Evolutionary conservation across 2,888 invertebrate genomes (phyloP).

Genomic region (Alloscopus bannaensis): DNA sequence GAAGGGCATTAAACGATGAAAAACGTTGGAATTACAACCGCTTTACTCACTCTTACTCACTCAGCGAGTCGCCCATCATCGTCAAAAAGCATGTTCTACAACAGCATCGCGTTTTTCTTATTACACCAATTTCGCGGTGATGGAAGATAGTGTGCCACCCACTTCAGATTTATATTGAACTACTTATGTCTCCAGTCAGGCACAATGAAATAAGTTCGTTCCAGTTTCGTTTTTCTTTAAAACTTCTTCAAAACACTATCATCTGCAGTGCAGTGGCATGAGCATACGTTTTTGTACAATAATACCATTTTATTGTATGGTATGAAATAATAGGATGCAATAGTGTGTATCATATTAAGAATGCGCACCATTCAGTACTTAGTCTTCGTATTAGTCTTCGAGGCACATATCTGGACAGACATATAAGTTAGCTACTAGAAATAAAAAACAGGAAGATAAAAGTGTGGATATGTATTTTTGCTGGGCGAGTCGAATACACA

Average conservation of each 20-base stretch:
- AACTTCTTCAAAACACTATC: conserved; percentile 48
- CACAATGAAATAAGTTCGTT: conserved; percentile 61
- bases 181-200: conserved; percentile 57
- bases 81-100: conserved; percentile 48
- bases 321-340: background rate
- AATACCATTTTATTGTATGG: background rate
- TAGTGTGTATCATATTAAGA: background rate
- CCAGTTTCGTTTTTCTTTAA: conserved; percentile 55
- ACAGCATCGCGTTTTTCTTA: conserved; percentile 38
- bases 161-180: conserved; percentile 56
- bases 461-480: no score
- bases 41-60: conserved; percentile 17
- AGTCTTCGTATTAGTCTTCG: no score
- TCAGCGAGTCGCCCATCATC: conserved; percentile 25
- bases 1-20: conserved; percentile 47
- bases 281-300: no score
- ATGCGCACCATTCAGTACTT: background rate
- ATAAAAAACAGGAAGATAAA: conserved; percentile 2
- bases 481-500: no score
- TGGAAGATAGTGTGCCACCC: conserved; percentile 26
- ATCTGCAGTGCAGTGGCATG: conserved; percentile 8
- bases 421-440: background rate
- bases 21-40: conserved; percentile 56
- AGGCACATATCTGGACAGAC: background rate
- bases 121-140: conserved; percentile 16